Evolutionary conservation across 2,113 vertebrate genomes (phyloP).

Genomic region (Alethe castanea): DNA sequence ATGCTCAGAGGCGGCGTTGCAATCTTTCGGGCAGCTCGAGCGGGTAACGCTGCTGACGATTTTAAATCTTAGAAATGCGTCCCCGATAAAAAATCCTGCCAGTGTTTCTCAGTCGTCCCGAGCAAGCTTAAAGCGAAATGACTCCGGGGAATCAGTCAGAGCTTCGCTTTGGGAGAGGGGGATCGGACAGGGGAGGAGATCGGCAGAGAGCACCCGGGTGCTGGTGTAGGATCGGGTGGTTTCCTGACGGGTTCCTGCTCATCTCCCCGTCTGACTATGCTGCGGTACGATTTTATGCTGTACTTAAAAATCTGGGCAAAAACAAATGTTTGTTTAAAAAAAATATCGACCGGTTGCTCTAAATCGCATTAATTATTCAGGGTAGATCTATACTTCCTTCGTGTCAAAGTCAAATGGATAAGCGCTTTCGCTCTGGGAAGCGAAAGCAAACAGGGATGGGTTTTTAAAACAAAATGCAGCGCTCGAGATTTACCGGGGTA

Average conservation of each 20-base stretch:
- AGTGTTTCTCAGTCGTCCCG: not conserved
- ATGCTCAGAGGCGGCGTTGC: not conserved
- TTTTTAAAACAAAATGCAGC: not conserved
- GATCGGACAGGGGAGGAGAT: not conserved
- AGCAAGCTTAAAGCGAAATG: not conserved
- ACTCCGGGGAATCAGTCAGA: not conserved
- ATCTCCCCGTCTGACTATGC: not conserved
- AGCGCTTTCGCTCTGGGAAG: not conserved
- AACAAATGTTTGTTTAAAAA: slow-evolving; percentile 51
- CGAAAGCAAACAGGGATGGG: not conserved
- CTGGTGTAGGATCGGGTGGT: not conserved
- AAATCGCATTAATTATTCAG: slow-evolving; percentile 48
- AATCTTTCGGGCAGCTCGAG: not conserved
- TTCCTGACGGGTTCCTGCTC: not conserved
- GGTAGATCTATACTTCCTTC: slow-evolving; percentile 13
- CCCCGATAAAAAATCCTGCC: not conserved
- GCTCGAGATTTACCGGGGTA: not conserved
- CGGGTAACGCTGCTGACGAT: not conserved
- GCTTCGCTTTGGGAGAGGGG: not conserved
- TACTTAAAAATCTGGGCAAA: slow-evolving; percentile 38
- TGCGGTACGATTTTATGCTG: not conserved
- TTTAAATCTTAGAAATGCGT: not conserved
- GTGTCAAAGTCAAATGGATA: slow-evolving; percentile 7
- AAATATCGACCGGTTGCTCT: not conserved
- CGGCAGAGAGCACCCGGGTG: not conserved